Evolutionary conservation across 2,113 vertebrate genomes (phyloP).

Genomic region (Hassar affinis): DNA sequence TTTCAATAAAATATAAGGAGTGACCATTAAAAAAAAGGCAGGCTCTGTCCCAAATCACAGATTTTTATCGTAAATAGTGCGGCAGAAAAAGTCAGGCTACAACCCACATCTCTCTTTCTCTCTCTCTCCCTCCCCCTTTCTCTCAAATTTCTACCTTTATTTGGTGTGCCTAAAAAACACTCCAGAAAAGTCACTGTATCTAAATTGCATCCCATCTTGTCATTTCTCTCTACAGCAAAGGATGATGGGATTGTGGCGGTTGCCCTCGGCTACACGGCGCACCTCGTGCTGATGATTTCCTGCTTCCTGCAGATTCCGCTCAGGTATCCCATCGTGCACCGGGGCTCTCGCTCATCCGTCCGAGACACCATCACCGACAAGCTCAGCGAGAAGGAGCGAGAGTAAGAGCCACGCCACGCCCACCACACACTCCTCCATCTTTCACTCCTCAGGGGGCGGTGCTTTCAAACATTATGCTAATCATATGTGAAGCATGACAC

Average conservation of each 20-base stretch:
- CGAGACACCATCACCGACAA: conserved; percentile 98
- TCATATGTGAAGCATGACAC: neutral
- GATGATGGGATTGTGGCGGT: conserved; percentile 96
- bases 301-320: conserved; percentile 97
- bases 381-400: conserved; percentile 93
- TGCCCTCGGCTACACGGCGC: conserved; percentile 94
- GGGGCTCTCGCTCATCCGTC: conserved; percentile 93
- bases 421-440: neutral
- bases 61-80: neutral
- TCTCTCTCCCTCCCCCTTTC: too few relatives aligned
- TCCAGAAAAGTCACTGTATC: neutral
- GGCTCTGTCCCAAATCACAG: neutral
- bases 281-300: conserved; percentile 97
- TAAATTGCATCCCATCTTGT: neutral
- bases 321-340: conserved; percentile 94
- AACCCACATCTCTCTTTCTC: too few relatives aligned
- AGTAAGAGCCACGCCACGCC: conserved; percentile 78
- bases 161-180: neutral
- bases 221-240: conserved; percentile 78
- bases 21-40: neutral
- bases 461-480: neutral
- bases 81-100: neutral
- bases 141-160: neutral
- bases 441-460: neutral
- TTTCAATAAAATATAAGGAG: neutral